Percentiles rank a stretch among this genome's conserved stretches.
phyloP scores from a whole-genome alignment of 2,888 invertebrate species.

The Tromatobia lineatoria region DNA sequence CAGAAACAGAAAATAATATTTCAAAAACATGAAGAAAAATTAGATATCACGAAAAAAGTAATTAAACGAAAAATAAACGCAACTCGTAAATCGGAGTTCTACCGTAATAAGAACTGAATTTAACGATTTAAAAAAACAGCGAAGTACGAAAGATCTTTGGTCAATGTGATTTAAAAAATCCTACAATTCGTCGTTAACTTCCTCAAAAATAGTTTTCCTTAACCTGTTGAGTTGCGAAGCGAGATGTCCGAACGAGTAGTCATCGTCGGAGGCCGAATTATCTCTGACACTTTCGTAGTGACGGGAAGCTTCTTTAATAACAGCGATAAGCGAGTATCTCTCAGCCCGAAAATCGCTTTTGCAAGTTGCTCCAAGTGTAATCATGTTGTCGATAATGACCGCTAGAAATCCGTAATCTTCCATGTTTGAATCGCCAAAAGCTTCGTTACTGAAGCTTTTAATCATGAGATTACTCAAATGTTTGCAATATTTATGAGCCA shows the following conservation, averaged over 20 bases:
- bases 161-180: not conserved
- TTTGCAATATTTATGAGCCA: conserved; percentile 85
- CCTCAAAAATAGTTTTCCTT: conserved; percentile 64
- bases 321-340: conserved; percentile 69
- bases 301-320: conserved; percentile 72
- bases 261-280: conserved; percentile 68
- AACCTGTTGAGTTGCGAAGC: conserved; percentile 70
- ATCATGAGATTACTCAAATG: conserved; percentile 83
- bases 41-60: no score
- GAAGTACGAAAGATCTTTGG: conserved; percentile 16
- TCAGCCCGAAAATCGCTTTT: conserved; percentile 73
- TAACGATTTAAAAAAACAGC: not conserved
- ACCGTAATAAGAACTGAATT: not conserved
- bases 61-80: not conserved
- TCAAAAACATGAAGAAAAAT: not conserved
- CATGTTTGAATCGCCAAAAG: conserved; percentile 74
- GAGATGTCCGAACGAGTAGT: conserved; percentile 70
- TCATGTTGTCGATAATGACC: conserved; percentile 79
- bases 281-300: conserved; percentile 71
- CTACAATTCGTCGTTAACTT: conserved; percentile 75
- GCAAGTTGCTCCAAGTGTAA: conserved; percentile 77
- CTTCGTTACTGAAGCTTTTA: conserved; percentile 76
- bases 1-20: no score
- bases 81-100: not conserved
- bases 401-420: conserved; percentile 85